phyloP scores from a whole-genome alignment of 2,113 vertebrate genomes.

The Cathartes aura region DNA sequence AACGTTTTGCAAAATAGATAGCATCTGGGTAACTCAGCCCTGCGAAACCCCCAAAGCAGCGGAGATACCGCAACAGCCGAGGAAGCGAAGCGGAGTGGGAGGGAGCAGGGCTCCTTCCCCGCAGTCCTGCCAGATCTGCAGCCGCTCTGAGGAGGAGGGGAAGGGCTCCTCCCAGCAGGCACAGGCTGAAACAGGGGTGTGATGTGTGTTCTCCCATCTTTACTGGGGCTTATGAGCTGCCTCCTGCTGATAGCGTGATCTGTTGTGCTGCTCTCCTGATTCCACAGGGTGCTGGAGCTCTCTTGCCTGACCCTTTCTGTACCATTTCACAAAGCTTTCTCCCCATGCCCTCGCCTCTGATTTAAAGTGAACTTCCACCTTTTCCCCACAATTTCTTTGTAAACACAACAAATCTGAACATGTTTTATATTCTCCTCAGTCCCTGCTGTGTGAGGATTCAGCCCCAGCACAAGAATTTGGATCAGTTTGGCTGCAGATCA shows the following conservation, averaged over 20 bases:
- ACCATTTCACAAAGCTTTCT: neutral
- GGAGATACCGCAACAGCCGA: neutral
- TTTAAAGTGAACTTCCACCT: neutral
- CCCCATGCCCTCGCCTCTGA: neutral
- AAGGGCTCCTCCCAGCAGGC: neutral
- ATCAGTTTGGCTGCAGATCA: neutral
- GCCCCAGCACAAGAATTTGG: neutral
- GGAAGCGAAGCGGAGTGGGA: neutral
- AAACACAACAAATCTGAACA: neutral
- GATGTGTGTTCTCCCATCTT: neutral
- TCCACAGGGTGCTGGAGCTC: neutral
- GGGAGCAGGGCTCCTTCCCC: neutral
- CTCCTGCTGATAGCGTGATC: neutral
- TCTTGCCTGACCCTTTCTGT: neutral
- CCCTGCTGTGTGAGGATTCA: neutral
- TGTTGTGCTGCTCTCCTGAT: neutral
- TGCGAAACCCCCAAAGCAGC: accelerated
- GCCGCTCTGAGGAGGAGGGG: accelerated
- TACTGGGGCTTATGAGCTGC: neutral
- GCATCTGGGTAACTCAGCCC: neutral
- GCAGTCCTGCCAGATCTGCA: neutral
- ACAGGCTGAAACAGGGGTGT: neutral
- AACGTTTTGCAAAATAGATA: neutral
- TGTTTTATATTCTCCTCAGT: neutral
- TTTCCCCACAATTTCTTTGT: neutral